These are phyloP conservation scores for Drosophila arizonae DNA, from an alignment of 1,140 invertebrate species.

Conservation along the genomic window DNA sequence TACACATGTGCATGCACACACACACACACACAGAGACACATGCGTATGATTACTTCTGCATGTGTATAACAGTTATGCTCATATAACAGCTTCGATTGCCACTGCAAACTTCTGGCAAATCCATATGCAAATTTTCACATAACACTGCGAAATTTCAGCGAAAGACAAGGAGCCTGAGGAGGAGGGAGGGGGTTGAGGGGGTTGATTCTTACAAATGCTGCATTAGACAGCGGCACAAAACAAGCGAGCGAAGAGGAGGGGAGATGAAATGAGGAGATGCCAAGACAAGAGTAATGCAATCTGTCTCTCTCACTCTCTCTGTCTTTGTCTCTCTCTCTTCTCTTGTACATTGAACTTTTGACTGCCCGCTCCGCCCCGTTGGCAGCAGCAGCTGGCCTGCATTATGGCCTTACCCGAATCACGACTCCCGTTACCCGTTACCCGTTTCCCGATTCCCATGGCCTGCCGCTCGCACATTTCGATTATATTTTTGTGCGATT, in stretches of 20 bases:
- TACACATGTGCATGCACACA: neutral
- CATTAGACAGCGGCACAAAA: neutral
- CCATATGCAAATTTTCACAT: constrained; percentile 65
- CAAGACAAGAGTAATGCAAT: no score
- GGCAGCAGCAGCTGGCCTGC: no score
- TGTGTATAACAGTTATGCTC: neutral
- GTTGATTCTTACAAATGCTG: neutral
- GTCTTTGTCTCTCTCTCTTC: neutral
- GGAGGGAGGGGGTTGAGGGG: neutral
- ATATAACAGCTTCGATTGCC: constrained; percentile 11
- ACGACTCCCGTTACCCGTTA: no score
- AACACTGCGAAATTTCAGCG: constrained; percentile 46
- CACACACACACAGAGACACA: neutral
- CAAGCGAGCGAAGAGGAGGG: no score
- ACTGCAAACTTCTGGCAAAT: constrained; percentile 6
- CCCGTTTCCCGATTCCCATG: no score
- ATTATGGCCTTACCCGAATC: no score
- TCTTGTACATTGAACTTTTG: constrained; percentile 6
- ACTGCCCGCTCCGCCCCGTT: no score
- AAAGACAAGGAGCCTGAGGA: neutral
- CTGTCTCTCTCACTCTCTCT: no score
- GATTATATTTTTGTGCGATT: constrained; percentile 53
- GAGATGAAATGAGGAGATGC: no score
- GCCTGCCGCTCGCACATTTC: neutral
- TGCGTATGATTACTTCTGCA: neutral